These are phyloP conservation scores for Amiota mariae DNA, from an alignment of 2,888 invertebrate genomes.

Conservation along the genomic window DNA sequence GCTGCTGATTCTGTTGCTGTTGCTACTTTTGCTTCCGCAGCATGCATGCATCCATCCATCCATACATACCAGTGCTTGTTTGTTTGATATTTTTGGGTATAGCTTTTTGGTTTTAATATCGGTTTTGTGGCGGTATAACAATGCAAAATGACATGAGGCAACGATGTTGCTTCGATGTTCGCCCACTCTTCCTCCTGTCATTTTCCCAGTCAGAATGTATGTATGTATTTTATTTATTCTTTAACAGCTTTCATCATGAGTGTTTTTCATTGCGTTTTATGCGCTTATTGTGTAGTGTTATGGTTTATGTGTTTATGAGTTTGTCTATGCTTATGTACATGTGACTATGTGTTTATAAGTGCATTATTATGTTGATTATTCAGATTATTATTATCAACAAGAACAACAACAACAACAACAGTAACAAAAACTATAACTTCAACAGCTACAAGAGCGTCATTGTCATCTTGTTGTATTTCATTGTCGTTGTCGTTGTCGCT, in stretches of 20 bases:
- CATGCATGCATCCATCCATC: conserved; percentile 8
- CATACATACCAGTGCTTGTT: no score
- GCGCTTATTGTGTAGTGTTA: background rate
- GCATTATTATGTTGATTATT: conserved; percentile 60
- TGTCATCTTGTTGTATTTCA: background rate
- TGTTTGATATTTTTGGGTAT: conserved; percentile 23
- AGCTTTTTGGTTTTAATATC: conserved; percentile 29
- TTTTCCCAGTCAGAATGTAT: conserved; percentile 45
- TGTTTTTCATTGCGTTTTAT: conserved; percentile 11
- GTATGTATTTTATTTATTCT: conserved; percentile 30
- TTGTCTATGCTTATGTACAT: conserved; percentile 9
- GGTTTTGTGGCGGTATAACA: background rate
- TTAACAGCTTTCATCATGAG: background rate
- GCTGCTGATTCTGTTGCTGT: background rate
- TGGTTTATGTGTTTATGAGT: conserved; percentile 1
- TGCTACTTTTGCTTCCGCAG: background rate
- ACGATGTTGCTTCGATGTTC: no score
- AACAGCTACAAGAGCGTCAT: conserved; percentile 16
- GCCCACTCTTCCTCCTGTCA: conserved; percentile 40
- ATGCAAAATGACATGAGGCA: no score
- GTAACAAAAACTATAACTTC: conserved; percentile 35
- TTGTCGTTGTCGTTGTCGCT: conserved; percentile 10
- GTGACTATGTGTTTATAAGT: conserved; percentile 36
- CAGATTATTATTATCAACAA: conserved; percentile 60
- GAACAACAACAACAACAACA: background rate